Base-by-base conservation (phyloP, 2,888 invertebrate species). In the Drosophila birchii region DNA sequence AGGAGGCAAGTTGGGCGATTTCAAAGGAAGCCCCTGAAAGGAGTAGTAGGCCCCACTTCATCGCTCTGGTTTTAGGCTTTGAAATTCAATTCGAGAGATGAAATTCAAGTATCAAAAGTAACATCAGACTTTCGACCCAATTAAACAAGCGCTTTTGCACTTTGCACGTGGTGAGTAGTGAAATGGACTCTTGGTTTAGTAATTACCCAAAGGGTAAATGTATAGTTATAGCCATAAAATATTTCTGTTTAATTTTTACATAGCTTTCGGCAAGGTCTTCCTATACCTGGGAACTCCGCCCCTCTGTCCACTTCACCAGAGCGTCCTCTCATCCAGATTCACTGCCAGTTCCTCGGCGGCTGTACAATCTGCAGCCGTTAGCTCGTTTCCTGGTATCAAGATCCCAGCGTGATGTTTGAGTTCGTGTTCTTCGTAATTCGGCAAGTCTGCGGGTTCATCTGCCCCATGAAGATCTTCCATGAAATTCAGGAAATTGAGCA, bases 41-140 rank as follows among this genome's bases (percentile, higher is more conserved):
- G 41, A 64, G 64, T 43, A 66, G 64, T 43, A 54, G 60, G 45
- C 51, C 6, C 20, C n/a, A 23, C 57, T 16, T 47, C 20, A 36
- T 26, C 14, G 11, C 18, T 54, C 49, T n/a, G 11, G 11, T 20
- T 23, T 26, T 12, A n/a, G 39, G 54, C 43, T 57, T 69, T 34
- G 69, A 68, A 80, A 79, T 61, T 67, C 16, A 41, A 64, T 58
- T 63, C 45, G 14, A 29, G 49, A 74, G 70, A 87, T 83, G 83
- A 87, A 83, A 85, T 83, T 83, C 51, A 87, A 85, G 85, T 87
- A 76, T 82, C 82, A 82, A 76, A 83, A 74, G 54, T 78, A 81
- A 72, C 56, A 58, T 57, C 72, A 59, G 11, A 36, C 49, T 32
- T 34, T 63, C 23, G 78, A 81, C 77, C 58, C 61, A 75, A 68